phyloP scores from a whole-genome alignment of 2,113 vertebrate genomes.

The Carassius gibelio region DNA sequence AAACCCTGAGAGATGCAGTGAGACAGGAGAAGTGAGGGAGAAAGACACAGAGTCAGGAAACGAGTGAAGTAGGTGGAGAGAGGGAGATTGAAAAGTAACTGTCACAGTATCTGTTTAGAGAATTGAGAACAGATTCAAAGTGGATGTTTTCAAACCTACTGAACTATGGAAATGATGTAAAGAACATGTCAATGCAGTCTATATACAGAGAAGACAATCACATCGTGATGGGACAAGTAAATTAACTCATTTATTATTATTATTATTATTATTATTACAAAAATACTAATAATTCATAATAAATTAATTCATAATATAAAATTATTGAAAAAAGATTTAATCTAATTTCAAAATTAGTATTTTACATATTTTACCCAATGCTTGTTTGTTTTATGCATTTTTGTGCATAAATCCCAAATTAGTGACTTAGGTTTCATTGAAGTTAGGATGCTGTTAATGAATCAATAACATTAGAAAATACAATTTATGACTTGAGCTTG shows the following conservation, averaged over 20 bases:
- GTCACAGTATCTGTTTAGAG: not conserved
- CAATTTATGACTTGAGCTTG: not conserved
- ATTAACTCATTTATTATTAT: not conserved
- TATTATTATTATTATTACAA: no score
- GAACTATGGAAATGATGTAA: not conserved
- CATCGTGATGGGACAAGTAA: not conserved
- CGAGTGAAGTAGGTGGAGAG: not conserved
- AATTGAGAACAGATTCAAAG: not conserved
- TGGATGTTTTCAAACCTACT: not conserved
- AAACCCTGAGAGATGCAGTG: constrained; percentile 6
- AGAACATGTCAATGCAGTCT: not conserved
- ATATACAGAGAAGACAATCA: not conserved
- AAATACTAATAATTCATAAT: not conserved
- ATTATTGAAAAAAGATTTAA: not conserved
- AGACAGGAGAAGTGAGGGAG: constrained; percentile 3
- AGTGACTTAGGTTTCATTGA: not conserved
- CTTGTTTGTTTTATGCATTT: not conserved
- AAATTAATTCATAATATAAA: not conserved
- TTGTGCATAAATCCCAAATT: not conserved
- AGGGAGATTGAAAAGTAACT: not conserved
- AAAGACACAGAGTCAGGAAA: not conserved
- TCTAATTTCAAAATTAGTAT: not conserved
- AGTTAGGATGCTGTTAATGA: not conserved
- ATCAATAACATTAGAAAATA: not conserved
- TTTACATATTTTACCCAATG: not conserved